phyloP scores from a whole-genome alignment of 1,140 invertebrate genomes.

The Potamilus streckersoni region DNA sequence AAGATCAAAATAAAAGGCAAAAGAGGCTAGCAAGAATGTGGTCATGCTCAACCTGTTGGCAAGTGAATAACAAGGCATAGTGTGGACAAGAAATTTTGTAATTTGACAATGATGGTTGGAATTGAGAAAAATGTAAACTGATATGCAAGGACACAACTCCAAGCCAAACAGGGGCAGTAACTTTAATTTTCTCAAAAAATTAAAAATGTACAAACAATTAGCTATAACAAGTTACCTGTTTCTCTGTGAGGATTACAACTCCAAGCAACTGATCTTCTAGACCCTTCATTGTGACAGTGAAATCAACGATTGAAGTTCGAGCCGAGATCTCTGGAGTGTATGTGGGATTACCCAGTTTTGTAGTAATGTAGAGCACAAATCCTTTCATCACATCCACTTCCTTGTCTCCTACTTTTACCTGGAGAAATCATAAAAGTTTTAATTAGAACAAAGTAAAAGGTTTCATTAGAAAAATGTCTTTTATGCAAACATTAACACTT shows the following conservation, averaged over 20 bases:
- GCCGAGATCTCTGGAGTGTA: conserved; percentile 97
- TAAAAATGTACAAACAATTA: neutral
- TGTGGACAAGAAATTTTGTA: too few species aligned
- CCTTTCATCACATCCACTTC: conserved; percentile 97
- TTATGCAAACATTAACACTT: too few species aligned
- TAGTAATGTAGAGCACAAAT: conserved; percentile 96
- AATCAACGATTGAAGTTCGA: conserved; percentile 97
- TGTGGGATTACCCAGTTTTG: conserved; percentile 94
- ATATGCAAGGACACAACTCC: too few species aligned
- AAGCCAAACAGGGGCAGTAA: too few species aligned
- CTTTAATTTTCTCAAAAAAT: too few species aligned
- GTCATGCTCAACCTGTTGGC: too few species aligned
- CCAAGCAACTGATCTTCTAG: conserved; percentile 96
- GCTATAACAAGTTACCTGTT: conserved; percentile 68
- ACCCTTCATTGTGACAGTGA: conserved; percentile 97
- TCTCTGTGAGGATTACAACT: conserved; percentile 95
- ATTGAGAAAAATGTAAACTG: too few species aligned
- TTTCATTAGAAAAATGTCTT: neutral
- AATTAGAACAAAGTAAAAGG: conserved; percentile 4
- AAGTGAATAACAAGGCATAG: too few species aligned
- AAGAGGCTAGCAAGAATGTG: too few species aligned
- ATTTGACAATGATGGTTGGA: too few species aligned
- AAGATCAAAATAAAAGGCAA: too few species aligned
- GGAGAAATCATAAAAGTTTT: conserved; percentile 16
- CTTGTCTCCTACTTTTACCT: conserved; percentile 93